Conservation (phyloP, 1,140 invertebrate species). For the Diabrotica undecimpunctata region DNA sequence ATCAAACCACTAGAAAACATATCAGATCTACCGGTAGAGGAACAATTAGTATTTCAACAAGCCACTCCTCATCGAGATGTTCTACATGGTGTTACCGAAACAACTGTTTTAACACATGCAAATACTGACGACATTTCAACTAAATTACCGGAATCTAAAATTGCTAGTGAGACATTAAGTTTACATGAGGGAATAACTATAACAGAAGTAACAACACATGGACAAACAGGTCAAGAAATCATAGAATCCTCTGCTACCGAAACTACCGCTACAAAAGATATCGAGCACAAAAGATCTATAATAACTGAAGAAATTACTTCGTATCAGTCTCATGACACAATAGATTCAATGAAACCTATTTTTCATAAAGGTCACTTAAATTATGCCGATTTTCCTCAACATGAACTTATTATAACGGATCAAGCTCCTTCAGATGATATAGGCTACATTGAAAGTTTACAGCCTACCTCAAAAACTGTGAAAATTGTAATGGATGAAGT, state of each 20-base stretch:
- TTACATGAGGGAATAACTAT: constrained; percentile 50
- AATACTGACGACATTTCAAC: constrained; percentile 31
- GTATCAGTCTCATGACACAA: constrained; percentile 36
- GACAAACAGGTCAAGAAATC: constrained; percentile 50
- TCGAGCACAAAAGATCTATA: constrained; percentile 42
- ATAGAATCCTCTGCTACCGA: constrained; percentile 47
- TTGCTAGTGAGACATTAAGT: constrained; percentile 47
- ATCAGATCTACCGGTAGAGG: constrained; percentile 25
- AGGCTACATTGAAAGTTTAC: constrained; percentile 42
- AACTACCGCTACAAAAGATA: constrained; percentile 42
- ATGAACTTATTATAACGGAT: constrained; percentile 54
- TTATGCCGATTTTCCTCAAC: constrained; percentile 43
- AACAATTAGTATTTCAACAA: constrained; percentile 24
- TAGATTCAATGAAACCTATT: constrained; percentile 40
- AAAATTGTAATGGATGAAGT: constrained; percentile 35
- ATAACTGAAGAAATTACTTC: constrained; percentile 41
- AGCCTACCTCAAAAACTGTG: constrained; percentile 34
- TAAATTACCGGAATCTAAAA: constrained; percentile 40
- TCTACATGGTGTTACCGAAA: constrained; percentile 48
- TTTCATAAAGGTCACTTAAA: constrained; percentile 47
- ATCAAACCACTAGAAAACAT: constrained; percentile 29
- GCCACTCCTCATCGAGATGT: constrained; percentile 25
- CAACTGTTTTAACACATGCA: constrained; percentile 49
- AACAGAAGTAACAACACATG: constrained; percentile 49
- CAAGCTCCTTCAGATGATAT: constrained; percentile 48